Evolutionary conservation across 2,888 invertebrate species (phyloP), one percentile per base, ranked within the genome.

Genomic region (Gibbula magus): DNA sequence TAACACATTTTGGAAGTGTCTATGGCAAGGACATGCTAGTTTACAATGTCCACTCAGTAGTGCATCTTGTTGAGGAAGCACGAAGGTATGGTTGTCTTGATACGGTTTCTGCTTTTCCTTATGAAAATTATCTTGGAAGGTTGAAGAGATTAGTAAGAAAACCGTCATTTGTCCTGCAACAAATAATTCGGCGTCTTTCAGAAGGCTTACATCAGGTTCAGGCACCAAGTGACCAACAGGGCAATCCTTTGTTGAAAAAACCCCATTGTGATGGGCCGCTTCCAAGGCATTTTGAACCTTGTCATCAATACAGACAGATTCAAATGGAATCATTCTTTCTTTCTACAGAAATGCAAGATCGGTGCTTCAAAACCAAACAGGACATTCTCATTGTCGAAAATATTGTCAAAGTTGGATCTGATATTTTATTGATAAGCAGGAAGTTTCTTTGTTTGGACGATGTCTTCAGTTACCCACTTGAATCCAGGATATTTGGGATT

Each of bases 41-140:
- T 10, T 75, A 75, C 75, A 75, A 75, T 75, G 75, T 75, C 22
- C 75, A 75, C 52, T 22, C 8, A 4, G 20, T 75, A 0, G 32
- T 75, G n/a, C 75, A 75, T 32, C 22, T 75, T 52, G 52, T 25
- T 51, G 52, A 1, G 3, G 75, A 75, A 45, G 75, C 22, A 22
- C 39, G 22, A 18, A 20, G 35, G 22, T 75, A 18, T 75, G 75
- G 75, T 4, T 75, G 25, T 2, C 25, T 75, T 13, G 53, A 75
- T 75, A 75, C 51, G 22, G 20, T 75, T 20, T 52, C 75, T 20
- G 75, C 75, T 29, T 75, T 75, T 52, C 51, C 75, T 18, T 75
- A 45, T 51, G 75, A 75, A 52, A 75, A 75, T 51, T 75, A 51
- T 75, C 52, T 75, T 20, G 45, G 32, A 22, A 75, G 52, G 18